These are phyloP conservation scores for Gorsachius magnificus DNA, from an alignment of 2,797 vertebrate genomes.

Conservation along the genomic window DNA sequence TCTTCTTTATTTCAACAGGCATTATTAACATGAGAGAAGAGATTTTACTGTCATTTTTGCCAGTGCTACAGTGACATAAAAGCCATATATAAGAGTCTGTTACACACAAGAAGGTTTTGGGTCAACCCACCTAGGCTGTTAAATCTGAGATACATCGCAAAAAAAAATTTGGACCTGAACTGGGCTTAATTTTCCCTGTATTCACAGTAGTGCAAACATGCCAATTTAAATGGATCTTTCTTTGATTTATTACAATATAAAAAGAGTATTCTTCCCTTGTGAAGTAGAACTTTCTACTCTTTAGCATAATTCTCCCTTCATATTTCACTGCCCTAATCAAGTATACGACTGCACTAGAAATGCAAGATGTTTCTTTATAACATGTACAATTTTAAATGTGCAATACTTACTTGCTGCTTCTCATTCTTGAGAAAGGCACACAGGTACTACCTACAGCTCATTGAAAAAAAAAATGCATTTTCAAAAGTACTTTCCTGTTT, in stretches of 20 bases:
- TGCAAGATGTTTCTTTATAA: not conserved
- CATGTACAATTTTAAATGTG: not conserved
- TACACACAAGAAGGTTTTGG: not conserved
- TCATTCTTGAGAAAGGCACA: not conserved
- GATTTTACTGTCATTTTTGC: not conserved
- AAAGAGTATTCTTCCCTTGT: not conserved
- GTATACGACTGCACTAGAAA: not conserved
- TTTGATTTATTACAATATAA: not conserved
- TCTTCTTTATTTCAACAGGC: not conserved
- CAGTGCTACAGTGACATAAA: not conserved
- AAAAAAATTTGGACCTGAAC: not conserved
- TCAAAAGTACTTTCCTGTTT: not conserved
- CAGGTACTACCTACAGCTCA: not conserved
- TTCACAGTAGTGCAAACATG: not conserved
- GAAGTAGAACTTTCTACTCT: not conserved
- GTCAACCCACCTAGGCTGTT: not conserved
- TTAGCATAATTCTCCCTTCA: not conserved
- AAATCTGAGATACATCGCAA: not conserved
- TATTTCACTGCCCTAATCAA: not conserved
- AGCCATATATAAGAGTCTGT: not conserved
- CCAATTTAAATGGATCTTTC: not conserved
- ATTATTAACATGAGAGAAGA: not conserved
- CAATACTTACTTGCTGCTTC: not conserved
- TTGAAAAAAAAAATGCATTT: not conserved
- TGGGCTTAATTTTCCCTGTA: not conserved